Conservation (phyloP, 2,888 invertebrate genomes). For the Julus scandinavius region DNA sequence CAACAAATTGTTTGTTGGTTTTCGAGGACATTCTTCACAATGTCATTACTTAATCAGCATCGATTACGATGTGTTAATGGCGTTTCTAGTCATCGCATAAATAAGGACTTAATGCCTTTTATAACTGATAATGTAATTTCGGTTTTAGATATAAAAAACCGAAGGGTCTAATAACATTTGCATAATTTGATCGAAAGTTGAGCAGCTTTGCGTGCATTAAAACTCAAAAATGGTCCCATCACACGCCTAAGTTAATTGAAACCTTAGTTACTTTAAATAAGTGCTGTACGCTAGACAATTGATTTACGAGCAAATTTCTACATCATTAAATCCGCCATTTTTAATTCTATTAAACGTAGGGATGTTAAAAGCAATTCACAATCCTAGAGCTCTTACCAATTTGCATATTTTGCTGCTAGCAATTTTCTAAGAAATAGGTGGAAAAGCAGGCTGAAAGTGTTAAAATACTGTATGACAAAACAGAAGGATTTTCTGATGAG, state of each 20-base stretch:
- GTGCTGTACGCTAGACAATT: not conserved
- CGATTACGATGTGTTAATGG: not conserved
- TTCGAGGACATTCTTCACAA: not conserved
- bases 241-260: not conserved
- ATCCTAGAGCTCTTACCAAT: not conserved
- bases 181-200: conserved; percentile 1
- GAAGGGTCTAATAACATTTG: not conserved
- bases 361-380: not conserved
- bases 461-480: not conserved
- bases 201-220: not conserved
- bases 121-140: not conserved
- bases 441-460: not conserved
- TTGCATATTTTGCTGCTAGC: not conserved
- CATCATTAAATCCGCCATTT: conserved; percentile 5
- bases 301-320: not conserved
- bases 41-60: not conserved
- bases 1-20: no score
- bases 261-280: not conserved
- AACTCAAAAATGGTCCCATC: conserved; percentile 16
- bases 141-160: not conserved
- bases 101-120: not conserved
- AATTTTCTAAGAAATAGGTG: not conserved
- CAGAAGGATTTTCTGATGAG: not conserved
- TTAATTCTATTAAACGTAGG: not conserved
- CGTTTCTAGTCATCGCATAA: not conserved